These are phyloP conservation scores for Tholera decimalis DNA, from an alignment of 2,888 invertebrate genomes.

Conservation along the genomic window DNA sequence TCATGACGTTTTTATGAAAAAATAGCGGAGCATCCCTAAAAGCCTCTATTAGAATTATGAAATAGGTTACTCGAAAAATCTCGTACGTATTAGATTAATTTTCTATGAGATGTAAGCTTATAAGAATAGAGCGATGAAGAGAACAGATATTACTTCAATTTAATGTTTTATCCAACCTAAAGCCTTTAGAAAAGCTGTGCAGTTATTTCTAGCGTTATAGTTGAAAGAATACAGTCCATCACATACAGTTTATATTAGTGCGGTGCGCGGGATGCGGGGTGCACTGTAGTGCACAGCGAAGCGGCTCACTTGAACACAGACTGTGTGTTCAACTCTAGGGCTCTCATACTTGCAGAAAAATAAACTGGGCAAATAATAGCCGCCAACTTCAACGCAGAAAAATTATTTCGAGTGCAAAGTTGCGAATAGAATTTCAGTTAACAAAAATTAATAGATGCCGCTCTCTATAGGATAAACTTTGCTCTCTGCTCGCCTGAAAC, in stretches of 20 bases:
- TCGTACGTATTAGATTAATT: conserved; percentile 63
- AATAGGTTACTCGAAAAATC: conserved; percentile 70
- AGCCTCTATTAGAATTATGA: conserved; percentile 76
- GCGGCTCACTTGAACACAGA: conserved; percentile 81
- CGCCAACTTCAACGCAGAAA: conserved; percentile 76
- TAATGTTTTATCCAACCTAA: conserved; percentile 49
- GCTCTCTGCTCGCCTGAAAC: conserved; percentile 31
- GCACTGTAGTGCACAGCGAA: conserved; percentile 70
- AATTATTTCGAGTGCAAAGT: conserved; percentile 80
- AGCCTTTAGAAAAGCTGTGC: conserved; percentile 58
- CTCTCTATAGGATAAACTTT: conserved; percentile 46
- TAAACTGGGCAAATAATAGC: conserved; percentile 87
- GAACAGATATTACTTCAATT: conserved; percentile 45
- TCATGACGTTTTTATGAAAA: conserved; percentile 88
- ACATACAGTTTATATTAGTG: conserved; percentile 83
- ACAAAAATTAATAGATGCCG: conserved; percentile 67
- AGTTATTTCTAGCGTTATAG: conserved; percentile 72
- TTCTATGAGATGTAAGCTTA: conserved; percentile 41
- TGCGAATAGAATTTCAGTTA: conserved; percentile 73
- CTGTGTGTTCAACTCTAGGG: conserved; percentile 85
- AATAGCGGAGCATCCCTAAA: conserved; percentile 76
- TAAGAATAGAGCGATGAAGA: conserved; percentile 25
- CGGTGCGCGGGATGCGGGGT: conserved; percentile 66
- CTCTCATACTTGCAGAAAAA: conserved; percentile 83
- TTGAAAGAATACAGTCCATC: conserved; percentile 76